phyloP scores from a whole-genome alignment of 2,797 vertebrate species.

The Neostethus bicornis region DNA sequence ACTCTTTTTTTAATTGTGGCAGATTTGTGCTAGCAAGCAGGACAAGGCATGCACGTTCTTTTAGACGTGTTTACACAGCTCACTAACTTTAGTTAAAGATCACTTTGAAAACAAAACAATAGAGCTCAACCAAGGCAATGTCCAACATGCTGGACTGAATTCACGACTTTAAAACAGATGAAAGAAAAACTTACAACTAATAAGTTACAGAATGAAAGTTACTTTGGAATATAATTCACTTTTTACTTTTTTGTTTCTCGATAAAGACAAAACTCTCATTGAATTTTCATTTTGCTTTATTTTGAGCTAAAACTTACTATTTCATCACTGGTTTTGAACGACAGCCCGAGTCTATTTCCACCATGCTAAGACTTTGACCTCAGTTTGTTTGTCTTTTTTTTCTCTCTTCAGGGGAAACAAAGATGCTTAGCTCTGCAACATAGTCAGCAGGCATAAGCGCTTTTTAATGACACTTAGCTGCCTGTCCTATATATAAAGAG shows the following conservation, averaged over 20 bases:
- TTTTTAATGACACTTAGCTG: conserved; percentile 1
- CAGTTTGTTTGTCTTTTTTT: not conserved
- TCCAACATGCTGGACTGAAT: too few relatives aligned
- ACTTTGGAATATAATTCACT: too few relatives aligned
- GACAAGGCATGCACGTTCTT: not conserved
- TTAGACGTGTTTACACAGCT: too few relatives aligned
- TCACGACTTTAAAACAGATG: too few relatives aligned
- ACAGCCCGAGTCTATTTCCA: not conserved
- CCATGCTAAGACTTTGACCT: not conserved
- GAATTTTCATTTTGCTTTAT: too few relatives aligned
- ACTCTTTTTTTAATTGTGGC: conserved; percentile 18
- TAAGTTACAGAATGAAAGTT: too few relatives aligned
- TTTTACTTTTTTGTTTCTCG: too few relatives aligned
- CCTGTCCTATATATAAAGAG: not conserved
- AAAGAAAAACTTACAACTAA: too few relatives aligned
- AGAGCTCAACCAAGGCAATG: too few relatives aligned
- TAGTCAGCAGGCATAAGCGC: not conserved
- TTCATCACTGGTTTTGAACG: not conserved
- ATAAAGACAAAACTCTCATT: too few relatives aligned
- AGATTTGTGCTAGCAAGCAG: conserved; percentile 3
- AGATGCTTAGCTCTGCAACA: not conserved
- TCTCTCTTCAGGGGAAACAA: not conserved
- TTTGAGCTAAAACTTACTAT: not conserved
- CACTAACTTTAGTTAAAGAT: too few relatives aligned
- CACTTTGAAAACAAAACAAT: too few relatives aligned